Percentiles rank a stretch among this genome's conserved stretches.
Evolutionary conservation across 37 sponge, comb jelly and placozoan species (phyloP).

Genomic region (Chondrilla cf. caribensis): DNA sequence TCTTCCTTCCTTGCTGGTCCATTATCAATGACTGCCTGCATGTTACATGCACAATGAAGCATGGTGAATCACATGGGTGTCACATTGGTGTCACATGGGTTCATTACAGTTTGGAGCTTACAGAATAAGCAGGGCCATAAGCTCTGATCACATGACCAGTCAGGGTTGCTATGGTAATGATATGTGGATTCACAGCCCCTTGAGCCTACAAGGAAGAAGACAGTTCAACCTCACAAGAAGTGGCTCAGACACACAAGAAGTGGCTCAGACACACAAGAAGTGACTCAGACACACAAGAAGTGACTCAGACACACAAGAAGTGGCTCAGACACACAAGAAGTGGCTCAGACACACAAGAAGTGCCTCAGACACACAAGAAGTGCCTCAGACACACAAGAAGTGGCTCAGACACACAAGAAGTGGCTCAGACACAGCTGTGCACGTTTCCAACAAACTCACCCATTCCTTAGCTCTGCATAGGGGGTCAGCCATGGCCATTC

Average conservation of each 20-base stretch:
- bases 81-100: neutral
- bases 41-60: neutral
- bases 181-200: conserved; percentile 26
- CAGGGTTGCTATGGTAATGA: conserved; percentile 45
- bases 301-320: too few species aligned
- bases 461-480: conserved; percentile 46
- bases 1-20: conserved; percentile 27
- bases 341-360: too few species aligned
- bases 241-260: too few species aligned
- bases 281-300: too few species aligned
- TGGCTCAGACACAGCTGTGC: too few species aligned
- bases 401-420: too few species aligned
- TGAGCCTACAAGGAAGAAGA: conserved; percentile 37
- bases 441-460: conserved; percentile 9
- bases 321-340: too few species aligned
- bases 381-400: too few species aligned
- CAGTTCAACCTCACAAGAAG: too few species aligned
- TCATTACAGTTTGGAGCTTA: neutral
- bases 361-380: too few species aligned
- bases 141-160: conserved; percentile 50
- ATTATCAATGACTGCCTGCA: conserved; percentile 44
- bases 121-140: conserved; percentile 45
- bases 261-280: too few species aligned
- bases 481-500: conserved; percentile 47
- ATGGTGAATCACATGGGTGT: neutral